Conservation (phyloP, 1,140 invertebrate species). For the Lordiphosa clarofinis region DNA sequence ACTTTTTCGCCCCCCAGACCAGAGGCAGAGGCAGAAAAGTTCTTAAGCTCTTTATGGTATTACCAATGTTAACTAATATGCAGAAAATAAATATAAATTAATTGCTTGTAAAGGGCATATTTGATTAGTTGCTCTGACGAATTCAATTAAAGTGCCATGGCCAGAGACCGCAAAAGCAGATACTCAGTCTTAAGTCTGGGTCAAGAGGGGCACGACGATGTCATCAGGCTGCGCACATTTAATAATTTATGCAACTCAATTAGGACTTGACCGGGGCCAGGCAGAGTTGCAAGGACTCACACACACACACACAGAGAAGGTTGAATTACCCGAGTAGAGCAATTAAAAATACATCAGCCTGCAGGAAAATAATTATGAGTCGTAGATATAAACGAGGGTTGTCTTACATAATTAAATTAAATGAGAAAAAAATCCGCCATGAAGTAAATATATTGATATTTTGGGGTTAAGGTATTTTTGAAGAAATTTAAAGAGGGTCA, state of each 20-base stretch:
- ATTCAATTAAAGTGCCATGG: conserved; percentile 52
- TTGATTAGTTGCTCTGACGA: conserved; percentile 55
- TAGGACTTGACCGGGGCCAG: conserved; percentile 8
- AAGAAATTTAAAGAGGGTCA: too few species aligned
- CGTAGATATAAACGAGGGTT: too few species aligned
- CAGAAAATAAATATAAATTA: conserved; percentile 27
- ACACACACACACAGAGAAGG: too few species aligned
- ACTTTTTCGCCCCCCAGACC: conserved; percentile 2
- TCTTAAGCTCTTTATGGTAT: not conserved
- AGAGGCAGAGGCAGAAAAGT: conserved; percentile 31
- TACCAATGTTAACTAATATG: conserved; percentile 22
- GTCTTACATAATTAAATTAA: too few species aligned
- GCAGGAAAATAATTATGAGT: not conserved
- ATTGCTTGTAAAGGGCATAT: conserved; percentile 53
- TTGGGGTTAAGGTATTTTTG: too few species aligned
- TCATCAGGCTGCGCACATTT: conserved; percentile 13
- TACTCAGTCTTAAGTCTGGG: too few species aligned
- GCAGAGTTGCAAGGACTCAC: too few species aligned
- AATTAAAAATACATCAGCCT: conserved; percentile 46
- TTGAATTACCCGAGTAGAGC: conserved; percentile 7
- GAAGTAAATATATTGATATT: too few species aligned
- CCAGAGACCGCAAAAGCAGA: conserved; percentile 3
- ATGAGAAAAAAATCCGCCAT: too few species aligned
- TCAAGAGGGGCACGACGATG: not conserved
- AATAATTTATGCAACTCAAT: conserved; percentile 67